Conservation (phyloP, 1,140 invertebrate species). For the Eriosoma lanigerum region DNA sequence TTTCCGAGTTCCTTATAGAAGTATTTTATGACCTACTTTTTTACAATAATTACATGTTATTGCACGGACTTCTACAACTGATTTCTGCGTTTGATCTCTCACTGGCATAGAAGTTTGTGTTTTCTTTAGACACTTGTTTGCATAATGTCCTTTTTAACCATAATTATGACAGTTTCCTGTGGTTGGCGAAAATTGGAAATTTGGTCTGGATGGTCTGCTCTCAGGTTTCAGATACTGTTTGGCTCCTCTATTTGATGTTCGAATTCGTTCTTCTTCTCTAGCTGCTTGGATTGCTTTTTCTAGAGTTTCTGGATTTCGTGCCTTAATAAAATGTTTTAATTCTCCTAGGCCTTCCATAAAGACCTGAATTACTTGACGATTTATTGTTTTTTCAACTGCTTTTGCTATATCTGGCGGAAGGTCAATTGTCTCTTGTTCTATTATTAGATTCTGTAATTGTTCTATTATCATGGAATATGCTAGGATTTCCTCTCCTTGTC, state of each 20-base stretch:
- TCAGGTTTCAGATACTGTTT: too few relatives aligned
- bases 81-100: too few relatives aligned
- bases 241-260: not conserved
- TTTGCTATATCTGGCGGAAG: not conserved
- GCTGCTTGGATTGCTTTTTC: slow-evolving; percentile 18
- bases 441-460: slow-evolving; percentile 12
- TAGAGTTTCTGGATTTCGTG: not conserved
- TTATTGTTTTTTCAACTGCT: slow-evolving; percentile 1
- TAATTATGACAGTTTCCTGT: too few relatives aligned
- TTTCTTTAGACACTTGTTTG: too few relatives aligned
- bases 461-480: not conserved
- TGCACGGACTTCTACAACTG: too few relatives aligned
- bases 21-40: too few relatives aligned
- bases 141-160: too few relatives aligned
- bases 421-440: not conserved
- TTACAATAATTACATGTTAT: too few relatives aligned
- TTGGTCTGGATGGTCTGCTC: too few relatives aligned
- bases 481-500: not conserved
- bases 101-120: too few relatives aligned
- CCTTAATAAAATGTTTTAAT: slow-evolving; percentile 4
- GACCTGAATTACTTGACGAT: slow-evolving; percentile 10
- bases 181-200: too few relatives aligned
- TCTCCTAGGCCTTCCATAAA: slow-evolving; percentile 23
- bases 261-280: not conserved
- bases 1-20: too few relatives aligned